Evolutionary conservation across 2,888 invertebrate genomes (phyloP).

Genomic region (Physocephala rufipes): DNA sequence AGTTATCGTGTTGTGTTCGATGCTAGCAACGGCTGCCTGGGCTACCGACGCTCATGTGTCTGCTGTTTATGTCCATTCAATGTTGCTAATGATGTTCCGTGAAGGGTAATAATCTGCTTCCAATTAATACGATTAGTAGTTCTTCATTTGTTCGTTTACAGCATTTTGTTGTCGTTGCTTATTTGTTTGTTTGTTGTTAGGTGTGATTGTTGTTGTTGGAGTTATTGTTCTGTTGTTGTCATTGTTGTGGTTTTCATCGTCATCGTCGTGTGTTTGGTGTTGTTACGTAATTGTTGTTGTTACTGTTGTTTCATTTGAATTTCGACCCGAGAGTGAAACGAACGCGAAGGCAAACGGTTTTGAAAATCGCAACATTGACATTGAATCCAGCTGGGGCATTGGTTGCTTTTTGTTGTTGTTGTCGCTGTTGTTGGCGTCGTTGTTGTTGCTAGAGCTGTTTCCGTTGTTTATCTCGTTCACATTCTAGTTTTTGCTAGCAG

Average conservation of each 20-base stretch:
- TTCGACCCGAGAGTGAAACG: too few species aligned
- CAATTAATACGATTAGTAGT: too few species aligned
- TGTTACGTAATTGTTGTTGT: neutral
- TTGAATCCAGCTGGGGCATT: too few species aligned
- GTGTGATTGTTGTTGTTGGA: conserved; percentile 38
- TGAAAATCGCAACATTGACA: too few species aligned
- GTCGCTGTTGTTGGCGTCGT: too few species aligned
- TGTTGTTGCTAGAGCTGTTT: too few species aligned
- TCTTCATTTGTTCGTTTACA: conserved; percentile 30
- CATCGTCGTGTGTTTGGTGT: neutral
- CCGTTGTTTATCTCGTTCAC: too few species aligned
- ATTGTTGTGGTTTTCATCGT: neutral
- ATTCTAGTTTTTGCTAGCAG: too few species aligned
- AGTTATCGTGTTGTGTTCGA: conserved; percentile 1
- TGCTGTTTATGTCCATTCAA: neutral
- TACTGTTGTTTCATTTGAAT: too few species aligned
- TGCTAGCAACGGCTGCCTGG: neutral
- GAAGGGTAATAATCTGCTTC: neutral
- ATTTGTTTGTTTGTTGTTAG: conserved; percentile 24
- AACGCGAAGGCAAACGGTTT: too few species aligned
- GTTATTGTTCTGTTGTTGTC: neutral
- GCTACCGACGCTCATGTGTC: neutral
- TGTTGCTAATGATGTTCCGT: neutral
- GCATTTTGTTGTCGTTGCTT: conserved; percentile 56
- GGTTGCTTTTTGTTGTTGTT: too few species aligned